A percentile compares a stretch with the other conserved stretches of the same genome.
Conservation (phyloP, 2,113 vertebrate genomes). For the Alouatta palliata region DNA sequence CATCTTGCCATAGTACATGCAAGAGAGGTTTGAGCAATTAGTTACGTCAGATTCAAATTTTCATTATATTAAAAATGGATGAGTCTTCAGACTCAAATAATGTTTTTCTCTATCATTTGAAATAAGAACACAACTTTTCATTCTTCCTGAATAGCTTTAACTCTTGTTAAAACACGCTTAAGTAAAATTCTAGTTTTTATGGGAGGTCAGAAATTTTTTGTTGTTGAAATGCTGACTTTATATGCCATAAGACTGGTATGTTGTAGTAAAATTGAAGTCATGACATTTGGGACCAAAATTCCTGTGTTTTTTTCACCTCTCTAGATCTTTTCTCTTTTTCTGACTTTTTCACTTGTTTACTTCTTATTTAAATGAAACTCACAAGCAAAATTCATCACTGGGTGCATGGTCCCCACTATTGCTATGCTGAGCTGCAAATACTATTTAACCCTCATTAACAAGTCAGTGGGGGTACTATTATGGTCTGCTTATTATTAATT, state of each 20-base stretch:
- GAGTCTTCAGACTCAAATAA: not conserved
- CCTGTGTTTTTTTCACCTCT: not conserved
- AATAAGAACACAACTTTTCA: not conserved
- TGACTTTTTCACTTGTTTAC: not conserved
- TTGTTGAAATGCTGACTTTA: not conserved
- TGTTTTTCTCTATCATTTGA: not conserved
- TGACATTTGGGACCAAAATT: slow-evolving; percentile 9
- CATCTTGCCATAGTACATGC: not conserved
- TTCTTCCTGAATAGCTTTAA: not conserved
- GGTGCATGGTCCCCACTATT: not conserved
- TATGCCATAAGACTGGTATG: not conserved
- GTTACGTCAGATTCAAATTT: not conserved
- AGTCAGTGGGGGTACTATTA: not conserved
- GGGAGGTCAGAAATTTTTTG: not conserved
- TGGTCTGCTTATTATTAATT: not conserved
- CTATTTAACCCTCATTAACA: not conserved
- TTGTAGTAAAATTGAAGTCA: not conserved
- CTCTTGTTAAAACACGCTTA: not conserved
- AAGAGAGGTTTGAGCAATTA: not conserved
- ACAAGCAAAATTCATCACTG: not conserved
- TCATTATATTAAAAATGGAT: not conserved
- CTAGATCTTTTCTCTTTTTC: not conserved
- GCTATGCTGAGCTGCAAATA: not conserved
- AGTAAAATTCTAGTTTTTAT: slow-evolving; percentile 5
- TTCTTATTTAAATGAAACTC: not conserved